These are phyloP conservation scores for Oryzias melastigma DNA, from an alignment of 2,113 vertebrate species.

Conservation along the genomic window DNA sequence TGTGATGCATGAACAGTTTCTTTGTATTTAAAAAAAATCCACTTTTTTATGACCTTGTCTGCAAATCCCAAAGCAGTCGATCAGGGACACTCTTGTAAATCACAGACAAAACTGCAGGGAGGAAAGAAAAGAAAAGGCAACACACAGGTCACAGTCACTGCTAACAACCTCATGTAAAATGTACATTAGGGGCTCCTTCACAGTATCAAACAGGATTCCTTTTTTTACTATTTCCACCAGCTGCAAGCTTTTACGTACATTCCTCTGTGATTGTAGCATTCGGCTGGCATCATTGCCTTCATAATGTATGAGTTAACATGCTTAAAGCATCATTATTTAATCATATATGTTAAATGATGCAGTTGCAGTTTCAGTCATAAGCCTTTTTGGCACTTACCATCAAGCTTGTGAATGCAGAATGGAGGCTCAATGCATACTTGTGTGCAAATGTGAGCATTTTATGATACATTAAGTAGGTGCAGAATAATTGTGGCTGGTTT, in stretches of 20 bases:
- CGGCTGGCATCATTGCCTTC: conserved; percentile 2
- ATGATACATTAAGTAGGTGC: too few species aligned
- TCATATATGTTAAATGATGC: neutral
- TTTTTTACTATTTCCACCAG: conserved; percentile 11
- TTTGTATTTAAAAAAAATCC: too few species aligned
- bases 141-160: too few species aligned
- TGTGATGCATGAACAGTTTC: too few species aligned
- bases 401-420: neutral
- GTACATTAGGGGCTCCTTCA: conserved; percentile 5
- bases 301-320: conserved; percentile 25
- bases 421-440: neutral
- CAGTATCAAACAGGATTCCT: conserved; percentile 5
- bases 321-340: conserved; percentile 5
- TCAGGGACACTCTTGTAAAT: too few species aligned
- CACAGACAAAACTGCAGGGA: too few species aligned
- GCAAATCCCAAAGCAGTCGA: too few species aligned
- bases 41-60: too few species aligned
- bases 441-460: too few species aligned
- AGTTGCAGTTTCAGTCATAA: neutral
- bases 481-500: too few species aligned
- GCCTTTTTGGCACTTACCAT: conserved; percentile 5
- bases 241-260: conserved; percentile 9
- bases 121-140: neutral
- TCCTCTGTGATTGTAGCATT: conserved; percentile 4
- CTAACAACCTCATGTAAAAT: too few species aligned